Conservation (phyloP, 2,797 vertebrate genomes). For the Hyperoplus immaculatus region DNA sequence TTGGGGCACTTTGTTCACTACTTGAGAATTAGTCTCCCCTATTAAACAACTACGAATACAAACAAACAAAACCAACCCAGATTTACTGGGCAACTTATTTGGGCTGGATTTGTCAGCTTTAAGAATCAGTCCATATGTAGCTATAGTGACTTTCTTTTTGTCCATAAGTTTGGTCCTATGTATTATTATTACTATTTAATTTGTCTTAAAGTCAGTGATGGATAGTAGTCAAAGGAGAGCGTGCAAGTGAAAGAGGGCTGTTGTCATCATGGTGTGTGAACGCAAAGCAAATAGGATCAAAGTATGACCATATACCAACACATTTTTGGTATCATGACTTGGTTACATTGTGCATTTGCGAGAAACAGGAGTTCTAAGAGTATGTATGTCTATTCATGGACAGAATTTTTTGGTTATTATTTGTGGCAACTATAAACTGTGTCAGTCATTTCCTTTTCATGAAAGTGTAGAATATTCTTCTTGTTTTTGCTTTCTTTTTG, state of each 20-base stretch:
- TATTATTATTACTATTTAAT: not conserved
- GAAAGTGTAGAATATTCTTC: slow-evolving; percentile 17
- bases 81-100: slow-evolving; percentile 61
- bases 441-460: slow-evolving; percentile 2
- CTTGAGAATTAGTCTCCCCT: no score
- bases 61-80: slow-evolving; percentile 48
- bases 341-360: not conserved
- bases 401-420: not conserved
- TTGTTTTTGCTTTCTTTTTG: slow-evolving; percentile 6
- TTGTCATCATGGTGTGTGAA: not conserved
- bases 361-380: not conserved
- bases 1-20: not conserved
- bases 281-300: not conserved
- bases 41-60: no score
- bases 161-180: not conserved
- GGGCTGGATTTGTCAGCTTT: slow-evolving; percentile 34
- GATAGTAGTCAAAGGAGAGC: not conserved
- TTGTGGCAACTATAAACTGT: slow-evolving; percentile 5
- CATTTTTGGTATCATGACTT: slow-evolving; percentile 9
- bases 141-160: slow-evolving; percentile 21
- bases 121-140: slow-evolving; percentile 7
- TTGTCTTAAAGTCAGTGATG: not conserved
- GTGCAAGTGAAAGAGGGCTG: not conserved
- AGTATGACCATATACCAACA: not conserved
- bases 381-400: not conserved